Percentiles rank a stretch among this genome's conserved stretches.
Evolutionary conservation across 2,113 vertebrate species (phyloP).

Genomic region (Ciconia boyciana): DNA sequence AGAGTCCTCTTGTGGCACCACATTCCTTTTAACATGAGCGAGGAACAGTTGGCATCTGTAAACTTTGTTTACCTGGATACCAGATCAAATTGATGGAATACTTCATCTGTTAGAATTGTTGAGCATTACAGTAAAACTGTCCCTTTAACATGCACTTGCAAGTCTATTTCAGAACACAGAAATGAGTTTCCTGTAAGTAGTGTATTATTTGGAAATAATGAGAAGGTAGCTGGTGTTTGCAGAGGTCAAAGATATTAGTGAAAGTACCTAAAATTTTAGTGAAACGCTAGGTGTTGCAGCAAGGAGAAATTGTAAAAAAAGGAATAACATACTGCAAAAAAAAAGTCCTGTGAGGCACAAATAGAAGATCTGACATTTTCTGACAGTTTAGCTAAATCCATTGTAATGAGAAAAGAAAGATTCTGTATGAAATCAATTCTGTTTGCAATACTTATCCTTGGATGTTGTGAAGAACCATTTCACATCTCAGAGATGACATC

Average conservation of each 20-base stretch:
- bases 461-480: slow-evolving; percentile 50
- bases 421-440: slow-evolving; percentile 50
- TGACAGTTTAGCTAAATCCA: slow-evolving; percentile 61
- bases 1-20: neutral
- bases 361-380: slow-evolving; percentile 47
- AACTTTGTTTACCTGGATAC: neutral
- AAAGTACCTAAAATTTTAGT: slow-evolving; percentile 24
- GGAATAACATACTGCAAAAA: neutral
- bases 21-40: neutral
- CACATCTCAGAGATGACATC: slow-evolving; percentile 46
- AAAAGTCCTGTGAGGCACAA: slow-evolving; percentile 11
- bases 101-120: neutral
- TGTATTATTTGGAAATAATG: neutral
- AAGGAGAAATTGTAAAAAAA: neutral
- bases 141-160: neutral
- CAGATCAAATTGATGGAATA: neutral
- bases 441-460: slow-evolving; percentile 48
- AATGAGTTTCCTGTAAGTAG: neutral
- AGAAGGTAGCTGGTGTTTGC: neutral
- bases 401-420: slow-evolving; percentile 63
- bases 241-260: slow-evolving; percentile 21
- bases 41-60: neutral
- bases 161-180: neutral
- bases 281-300: neutral
- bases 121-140: neutral